Conservation (phyloP, 2,113 vertebrate genomes). For the Panthera tigris region DNA sequence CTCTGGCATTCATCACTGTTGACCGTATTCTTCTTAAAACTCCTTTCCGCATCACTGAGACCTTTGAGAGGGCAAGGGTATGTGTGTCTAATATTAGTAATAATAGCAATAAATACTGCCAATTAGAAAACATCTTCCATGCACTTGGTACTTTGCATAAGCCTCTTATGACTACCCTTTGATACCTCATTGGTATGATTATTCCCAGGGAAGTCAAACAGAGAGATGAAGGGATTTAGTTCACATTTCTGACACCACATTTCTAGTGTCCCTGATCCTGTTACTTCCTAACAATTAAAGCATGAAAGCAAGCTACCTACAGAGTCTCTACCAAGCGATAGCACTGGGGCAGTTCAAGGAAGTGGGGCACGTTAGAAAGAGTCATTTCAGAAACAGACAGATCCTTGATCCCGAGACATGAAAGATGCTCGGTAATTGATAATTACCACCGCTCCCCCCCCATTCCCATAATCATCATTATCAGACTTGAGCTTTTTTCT, state of each 20-base stretch:
- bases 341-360: neutral
- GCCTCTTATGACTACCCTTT: neutral
- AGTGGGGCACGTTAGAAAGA: neutral
- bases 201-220: neutral
- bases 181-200: neutral
- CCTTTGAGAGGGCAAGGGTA: neutral
- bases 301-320: neutral
- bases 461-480: neutral
- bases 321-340: neutral
- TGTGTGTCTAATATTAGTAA: neutral
- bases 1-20: neutral
- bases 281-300: neutral
- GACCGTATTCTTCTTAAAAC: neutral
- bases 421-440: neutral
- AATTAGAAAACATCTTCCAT: neutral
- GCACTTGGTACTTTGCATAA: neutral
- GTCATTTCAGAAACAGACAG: neutral
- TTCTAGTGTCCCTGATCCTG: neutral
- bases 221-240: neutral
- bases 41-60: neutral
- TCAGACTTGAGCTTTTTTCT: neutral
- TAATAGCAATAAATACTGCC: neutral
- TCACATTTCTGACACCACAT: neutral
- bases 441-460: neutral
- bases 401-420: neutral